phyloP scores from a whole-genome alignment of 2,888 invertebrate species.

The Lepidocyrtinus sp. region DNA sequence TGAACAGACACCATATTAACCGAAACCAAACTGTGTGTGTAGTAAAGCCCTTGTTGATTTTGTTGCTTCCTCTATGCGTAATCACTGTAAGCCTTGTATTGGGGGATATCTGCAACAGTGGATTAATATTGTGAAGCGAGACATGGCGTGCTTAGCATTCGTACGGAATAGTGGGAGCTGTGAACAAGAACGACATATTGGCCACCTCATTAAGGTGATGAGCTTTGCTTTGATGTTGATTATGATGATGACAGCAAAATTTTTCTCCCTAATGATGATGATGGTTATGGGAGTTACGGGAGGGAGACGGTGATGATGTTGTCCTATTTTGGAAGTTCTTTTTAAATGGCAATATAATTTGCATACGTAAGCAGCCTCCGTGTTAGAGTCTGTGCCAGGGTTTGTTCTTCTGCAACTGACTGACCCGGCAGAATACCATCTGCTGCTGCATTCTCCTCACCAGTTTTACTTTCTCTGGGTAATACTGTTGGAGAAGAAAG shows the following conservation, averaged over 20 bases:
- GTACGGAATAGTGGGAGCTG: slow-evolving; percentile 2
- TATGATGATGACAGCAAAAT: slow-evolving; percentile 51
- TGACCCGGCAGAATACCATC: slow-evolving; percentile 40
- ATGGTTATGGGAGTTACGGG: background rate
- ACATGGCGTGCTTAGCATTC: background rate
- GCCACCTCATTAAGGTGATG: slow-evolving; percentile 58
- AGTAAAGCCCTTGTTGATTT: no score
- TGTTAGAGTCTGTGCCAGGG: no score
- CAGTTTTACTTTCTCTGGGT: no score
- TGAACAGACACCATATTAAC: no score
- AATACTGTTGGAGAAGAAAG: background rate
- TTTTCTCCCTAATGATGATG: slow-evolving; percentile 53
- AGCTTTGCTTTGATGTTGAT: slow-evolving; percentile 58
- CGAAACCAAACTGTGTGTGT: no score
- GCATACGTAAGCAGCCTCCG: slow-evolving; percentile 14
- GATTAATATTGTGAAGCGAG: no score
- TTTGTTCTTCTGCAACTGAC: background rate
- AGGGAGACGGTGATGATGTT: slow-evolving; percentile 11
- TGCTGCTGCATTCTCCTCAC: slow-evolving; percentile 26
- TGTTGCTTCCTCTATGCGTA: no score
- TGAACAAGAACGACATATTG: slow-evolving; percentile 43
- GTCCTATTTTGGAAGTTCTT: slow-evolving; percentile 22
- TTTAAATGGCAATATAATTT: slow-evolving; percentile 39
- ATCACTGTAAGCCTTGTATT: background rate
- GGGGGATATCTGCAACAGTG: background rate